phyloP scores from a whole-genome alignment of 2,797 vertebrate species.

The Borostomias antarcticus region DNA sequence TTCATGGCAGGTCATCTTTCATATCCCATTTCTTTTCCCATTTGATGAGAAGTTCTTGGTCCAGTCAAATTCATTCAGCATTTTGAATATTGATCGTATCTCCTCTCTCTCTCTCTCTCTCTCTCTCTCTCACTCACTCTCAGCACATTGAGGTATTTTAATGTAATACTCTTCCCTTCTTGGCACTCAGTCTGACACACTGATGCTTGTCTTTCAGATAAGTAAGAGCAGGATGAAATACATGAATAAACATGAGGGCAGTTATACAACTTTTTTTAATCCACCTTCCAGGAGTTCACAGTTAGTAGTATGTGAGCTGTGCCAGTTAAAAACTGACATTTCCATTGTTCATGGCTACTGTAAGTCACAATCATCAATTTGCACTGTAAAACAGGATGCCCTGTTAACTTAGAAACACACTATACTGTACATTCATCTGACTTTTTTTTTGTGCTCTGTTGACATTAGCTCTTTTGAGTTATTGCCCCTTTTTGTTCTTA shows the following conservation, averaged over 20 bases:
- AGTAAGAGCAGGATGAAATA: slow-evolving; percentile 46
- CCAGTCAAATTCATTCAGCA: slow-evolving; percentile 81
- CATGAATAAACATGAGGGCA: slow-evolving; percentile 51
- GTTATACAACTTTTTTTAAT: not conserved
- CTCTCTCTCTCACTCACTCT: slow-evolving; percentile 7
- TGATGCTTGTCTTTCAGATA: slow-evolving; percentile 56
- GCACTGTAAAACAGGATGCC: too few relatives aligned
- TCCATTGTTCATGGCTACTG: too few relatives aligned
- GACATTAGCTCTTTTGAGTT: too few relatives aligned
- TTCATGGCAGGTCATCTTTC: slow-evolving; percentile 83
- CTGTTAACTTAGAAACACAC: too few relatives aligned
- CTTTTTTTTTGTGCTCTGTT: too few relatives aligned
- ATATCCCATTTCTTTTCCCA: slow-evolving; percentile 81
- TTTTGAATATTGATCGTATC: slow-evolving; percentile 79
- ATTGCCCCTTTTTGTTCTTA: too few relatives aligned
- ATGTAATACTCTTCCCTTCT: slow-evolving; percentile 62
- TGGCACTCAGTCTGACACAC: slow-evolving; percentile 48
- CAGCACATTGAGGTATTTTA: slow-evolving; percentile 45
- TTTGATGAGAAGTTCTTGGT: slow-evolving; percentile 80
- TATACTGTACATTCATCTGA: too few relatives aligned
- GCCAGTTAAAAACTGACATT: too few relatives aligned
- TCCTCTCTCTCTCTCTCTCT: slow-evolving; percentile 20
- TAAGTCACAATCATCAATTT: too few relatives aligned
- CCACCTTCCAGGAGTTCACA: not conserved
- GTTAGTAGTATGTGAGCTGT: too few relatives aligned